Evolutionary conservation across 2,888 invertebrate genomes (phyloP).

Genomic region (Linnaemya tessellans): DNA sequence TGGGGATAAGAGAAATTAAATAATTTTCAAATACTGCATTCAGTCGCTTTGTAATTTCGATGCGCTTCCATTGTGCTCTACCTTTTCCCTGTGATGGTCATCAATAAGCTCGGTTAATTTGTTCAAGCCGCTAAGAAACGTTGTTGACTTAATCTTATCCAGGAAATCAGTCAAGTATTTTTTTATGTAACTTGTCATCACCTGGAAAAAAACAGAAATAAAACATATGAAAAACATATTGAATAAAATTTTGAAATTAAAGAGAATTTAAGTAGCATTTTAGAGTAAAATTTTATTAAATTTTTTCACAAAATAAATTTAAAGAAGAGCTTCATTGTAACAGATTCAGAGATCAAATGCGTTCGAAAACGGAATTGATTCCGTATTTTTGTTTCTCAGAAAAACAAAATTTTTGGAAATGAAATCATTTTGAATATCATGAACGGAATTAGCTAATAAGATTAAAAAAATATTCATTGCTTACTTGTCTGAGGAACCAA

Average conservation of each 20-base stretch:
- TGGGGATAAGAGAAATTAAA: neutral
- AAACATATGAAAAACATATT: neutral
- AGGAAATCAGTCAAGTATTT: conserved; percentile 37
- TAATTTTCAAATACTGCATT: neutral
- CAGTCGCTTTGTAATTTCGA: neutral
- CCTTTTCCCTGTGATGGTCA: conserved; percentile 29
- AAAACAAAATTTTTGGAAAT: no score
- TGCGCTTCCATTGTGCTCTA: neutral
- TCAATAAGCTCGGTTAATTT: conserved; percentile 60
- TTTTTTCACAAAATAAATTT: no score
- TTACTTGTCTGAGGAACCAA: no score
- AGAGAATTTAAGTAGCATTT: neutral
- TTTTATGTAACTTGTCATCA: conserved; percentile 34
- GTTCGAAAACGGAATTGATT: no score
- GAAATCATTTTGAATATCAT: no score
- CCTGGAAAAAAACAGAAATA: conserved; percentile 24
- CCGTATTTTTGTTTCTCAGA: no score
- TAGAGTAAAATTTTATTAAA: no score
- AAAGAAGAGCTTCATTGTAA: no score
- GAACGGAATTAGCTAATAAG: no score
- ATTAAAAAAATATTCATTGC: no score
- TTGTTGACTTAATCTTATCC: conserved; percentile 44
- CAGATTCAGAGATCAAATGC: no score
- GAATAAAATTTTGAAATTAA: neutral
- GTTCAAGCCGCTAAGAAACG: conserved; percentile 41